A percentile compares a stretch with the other conserved stretches of the same genome.
Conservation (phyloP, 2,797 vertebrate species). For the Lepus oiostolus region DNA sequence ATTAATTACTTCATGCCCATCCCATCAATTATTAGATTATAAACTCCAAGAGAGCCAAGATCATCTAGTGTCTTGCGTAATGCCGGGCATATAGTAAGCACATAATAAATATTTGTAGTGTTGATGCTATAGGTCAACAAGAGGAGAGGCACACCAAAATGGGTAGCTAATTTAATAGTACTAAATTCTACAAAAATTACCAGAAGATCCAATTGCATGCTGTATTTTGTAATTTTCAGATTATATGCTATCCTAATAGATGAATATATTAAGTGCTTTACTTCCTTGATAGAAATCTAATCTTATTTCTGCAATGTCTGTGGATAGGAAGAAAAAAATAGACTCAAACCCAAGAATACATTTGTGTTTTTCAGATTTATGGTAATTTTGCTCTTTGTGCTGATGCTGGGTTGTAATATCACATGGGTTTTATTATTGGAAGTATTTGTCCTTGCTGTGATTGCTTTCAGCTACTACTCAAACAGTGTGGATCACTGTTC, state of each 20-base stretch:
- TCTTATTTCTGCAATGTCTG: not conserved
- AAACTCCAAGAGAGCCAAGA: not conserved
- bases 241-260: not conserved
- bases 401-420: not conserved
- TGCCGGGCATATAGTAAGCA: not conserved
- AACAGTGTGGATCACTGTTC: not conserved
- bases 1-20: not conserved
- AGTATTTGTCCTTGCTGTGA: conserved; percentile 8
- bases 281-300: conserved; percentile 7
- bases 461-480: not conserved
- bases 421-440: not conserved
- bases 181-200: not conserved
- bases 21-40: not conserved
- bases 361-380: conserved; percentile 21
- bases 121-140: not conserved
- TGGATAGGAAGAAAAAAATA: not conserved
- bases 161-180: not conserved
- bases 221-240: not conserved
- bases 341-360: not conserved
- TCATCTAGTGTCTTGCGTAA: not conserved
- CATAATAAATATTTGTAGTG: not conserved
- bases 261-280: not conserved
- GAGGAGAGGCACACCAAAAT: not conserved
- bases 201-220: not conserved
- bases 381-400: not conserved